These are phyloP conservation scores for Cryptoblepharus egeriae DNA, from an alignment of 2,797 vertebrate genomes.

Conservation along the genomic window DNA sequence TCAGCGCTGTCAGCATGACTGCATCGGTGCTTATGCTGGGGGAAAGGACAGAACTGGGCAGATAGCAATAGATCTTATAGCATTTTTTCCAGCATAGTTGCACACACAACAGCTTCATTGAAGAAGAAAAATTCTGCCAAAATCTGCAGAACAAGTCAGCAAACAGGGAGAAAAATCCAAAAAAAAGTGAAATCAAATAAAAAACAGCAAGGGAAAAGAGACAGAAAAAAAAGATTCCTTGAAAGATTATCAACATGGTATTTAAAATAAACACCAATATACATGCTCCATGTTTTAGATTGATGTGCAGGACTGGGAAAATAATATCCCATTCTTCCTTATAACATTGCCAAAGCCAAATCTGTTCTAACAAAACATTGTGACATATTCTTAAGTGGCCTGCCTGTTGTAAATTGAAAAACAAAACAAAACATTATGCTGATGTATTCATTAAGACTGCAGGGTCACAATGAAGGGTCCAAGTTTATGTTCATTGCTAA, in stretches of 20 bases:
- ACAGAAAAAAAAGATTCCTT: constrained; percentile 59
- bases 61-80: constrained; percentile 48
- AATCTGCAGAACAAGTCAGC: constrained; percentile 48
- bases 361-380: constrained; percentile 61
- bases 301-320: constrained; percentile 59
- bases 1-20: too few species aligned
- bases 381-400: constrained; percentile 66
- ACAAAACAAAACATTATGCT: constrained; percentile 17
- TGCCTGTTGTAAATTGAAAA: constrained; percentile 61
- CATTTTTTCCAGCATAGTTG: constrained; percentile 54
- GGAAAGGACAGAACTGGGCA: too few species aligned
- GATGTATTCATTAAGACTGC: constrained; percentile 67
- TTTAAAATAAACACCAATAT: constrained; percentile 68
- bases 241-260: constrained; percentile 69
- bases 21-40: too few species aligned
- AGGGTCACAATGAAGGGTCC: constrained; percentile 66
- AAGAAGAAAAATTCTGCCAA: constrained; percentile 62
- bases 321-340: constrained; percentile 63
- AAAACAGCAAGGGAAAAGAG: constrained; percentile 48
- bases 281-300: constrained; percentile 61
- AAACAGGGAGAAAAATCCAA: neutral
- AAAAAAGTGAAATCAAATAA: constrained; percentile 64
- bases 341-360: constrained; percentile 70
- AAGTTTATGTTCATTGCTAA: too few species aligned
- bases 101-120: constrained; percentile 31